Conservation (phyloP, 2,888 invertebrate species). For the Melieria crassipennis region DNA sequence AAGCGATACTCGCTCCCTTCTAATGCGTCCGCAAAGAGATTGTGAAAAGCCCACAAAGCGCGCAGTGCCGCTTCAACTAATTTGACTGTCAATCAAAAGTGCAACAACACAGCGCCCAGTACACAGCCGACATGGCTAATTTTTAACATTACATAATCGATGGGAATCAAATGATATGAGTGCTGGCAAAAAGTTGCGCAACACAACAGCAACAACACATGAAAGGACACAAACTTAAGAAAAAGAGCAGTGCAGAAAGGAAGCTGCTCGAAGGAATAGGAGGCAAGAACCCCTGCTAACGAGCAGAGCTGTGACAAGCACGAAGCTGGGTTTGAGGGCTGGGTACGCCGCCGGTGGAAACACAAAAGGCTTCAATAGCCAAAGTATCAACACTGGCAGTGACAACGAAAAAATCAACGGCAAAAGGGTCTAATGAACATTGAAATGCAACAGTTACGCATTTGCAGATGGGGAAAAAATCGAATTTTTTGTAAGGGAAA, state of each 20-base stretch:
- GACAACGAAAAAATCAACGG: no score
- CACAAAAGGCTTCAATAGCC: no score
- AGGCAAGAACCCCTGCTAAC: slow-evolving; percentile 22
- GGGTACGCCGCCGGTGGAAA: no score
- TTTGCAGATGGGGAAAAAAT: slow-evolving; percentile 9
- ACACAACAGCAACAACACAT: no score
- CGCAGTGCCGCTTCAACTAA: slow-evolving; percentile 35
- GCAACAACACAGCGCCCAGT: slow-evolving; percentile 26
- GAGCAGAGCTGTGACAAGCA: background rate
- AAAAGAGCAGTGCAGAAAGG: background rate
- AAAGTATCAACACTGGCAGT: no score
- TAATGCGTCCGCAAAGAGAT: no score
- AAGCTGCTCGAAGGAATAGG: background rate
- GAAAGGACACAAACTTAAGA: background rate
- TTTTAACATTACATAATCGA: slow-evolving; percentile 53
- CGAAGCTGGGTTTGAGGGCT: background rate
- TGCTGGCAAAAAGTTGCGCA: background rate
- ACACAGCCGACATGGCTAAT: slow-evolving; percentile 44
- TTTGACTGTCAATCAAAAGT: slow-evolving; percentile 53
- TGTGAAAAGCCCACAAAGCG: no score
- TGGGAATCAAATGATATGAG: slow-evolving; percentile 49
- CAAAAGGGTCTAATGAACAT: no score
- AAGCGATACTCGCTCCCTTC: no score
- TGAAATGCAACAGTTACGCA: slow-evolving; percentile 28
- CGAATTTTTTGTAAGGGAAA: no score